Conservation (phyloP, 2,888 invertebrate species). For the Imbricaverruca yamaguchii region DNA sequence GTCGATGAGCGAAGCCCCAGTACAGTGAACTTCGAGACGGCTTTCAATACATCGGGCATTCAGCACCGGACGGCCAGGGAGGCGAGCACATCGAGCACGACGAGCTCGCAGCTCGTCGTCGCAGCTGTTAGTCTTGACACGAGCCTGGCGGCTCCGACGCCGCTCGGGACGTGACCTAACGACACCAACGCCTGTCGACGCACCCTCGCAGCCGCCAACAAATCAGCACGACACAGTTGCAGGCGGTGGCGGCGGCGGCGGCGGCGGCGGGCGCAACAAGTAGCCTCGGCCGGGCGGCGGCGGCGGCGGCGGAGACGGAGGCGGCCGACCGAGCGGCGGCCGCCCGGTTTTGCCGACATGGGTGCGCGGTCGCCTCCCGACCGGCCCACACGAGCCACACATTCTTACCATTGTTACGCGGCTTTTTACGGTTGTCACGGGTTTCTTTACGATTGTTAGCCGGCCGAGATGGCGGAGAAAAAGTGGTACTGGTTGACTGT, state of each 20-base stretch:
- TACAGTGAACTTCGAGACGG: too few species aligned
- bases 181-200: neutral
- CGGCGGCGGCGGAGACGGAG: neutral
- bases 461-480: conserved; percentile 1
- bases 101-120: too few species aligned
- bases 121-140: too few species aligned
- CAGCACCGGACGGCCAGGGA: too few species aligned
- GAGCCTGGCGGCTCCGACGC: neutral
- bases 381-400: conserved; percentile 19
- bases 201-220: neutral
- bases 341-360: conserved; percentile 10
- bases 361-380: neutral
- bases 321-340: neutral
- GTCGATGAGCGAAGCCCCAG: too few species aligned
- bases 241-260: neutral
- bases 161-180: neutral
- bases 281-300: neutral
- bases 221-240: neutral
- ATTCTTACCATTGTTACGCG: conserved; percentile 21
- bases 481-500: conserved; percentile 12
- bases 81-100: too few species aligned
- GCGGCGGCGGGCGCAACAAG: neutral
- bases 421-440: conserved; percentile 21
- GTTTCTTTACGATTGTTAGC: conserved; percentile 21
- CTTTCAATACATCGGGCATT: too few species aligned